Conservation (phyloP, 2,888 invertebrate genomes). For the Linnaemya vulpina region DNA sequence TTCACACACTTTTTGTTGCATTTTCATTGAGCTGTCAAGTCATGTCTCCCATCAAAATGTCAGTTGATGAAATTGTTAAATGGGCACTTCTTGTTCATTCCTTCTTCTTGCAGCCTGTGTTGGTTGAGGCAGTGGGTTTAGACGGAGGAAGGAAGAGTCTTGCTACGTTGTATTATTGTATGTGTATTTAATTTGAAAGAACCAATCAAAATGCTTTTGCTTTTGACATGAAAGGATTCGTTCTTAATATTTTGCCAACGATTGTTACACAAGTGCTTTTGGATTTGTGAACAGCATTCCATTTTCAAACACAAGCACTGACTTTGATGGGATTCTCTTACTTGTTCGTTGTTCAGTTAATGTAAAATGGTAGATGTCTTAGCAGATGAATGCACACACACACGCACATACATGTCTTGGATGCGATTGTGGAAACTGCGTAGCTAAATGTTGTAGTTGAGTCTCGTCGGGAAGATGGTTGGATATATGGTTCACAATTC, state of each 20-base stretch:
- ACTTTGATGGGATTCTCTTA: constrained; percentile 49
- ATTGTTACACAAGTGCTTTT: constrained; percentile 60
- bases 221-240: constrained; percentile 70
- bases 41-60: constrained; percentile 70
- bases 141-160: background rate
- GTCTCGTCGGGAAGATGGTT: background rate
- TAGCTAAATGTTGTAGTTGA: background rate
- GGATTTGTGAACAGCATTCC: constrained; percentile 16
- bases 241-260: constrained; percentile 32
- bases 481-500: background rate
- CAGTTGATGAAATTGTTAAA: constrained; percentile 71
- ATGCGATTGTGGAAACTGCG: background rate
- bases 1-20: constrained; percentile 70
- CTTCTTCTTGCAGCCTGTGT: constrained; percentile 15
- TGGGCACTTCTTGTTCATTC: constrained; percentile 26
- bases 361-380: constrained; percentile 68
- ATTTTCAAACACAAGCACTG: constrained; percentile 18
- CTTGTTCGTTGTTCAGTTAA: constrained; percentile 18
- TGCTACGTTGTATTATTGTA: background rate
- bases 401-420: too few species aligned
- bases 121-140: constrained; percentile 26
- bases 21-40: constrained; percentile 79
- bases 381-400: constrained; percentile 7
- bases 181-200: constrained; percentile 53
- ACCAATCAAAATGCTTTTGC: constrained; percentile 70